Base-by-base conservation (phyloP, 2,797 vertebrate species). In the Acipenser transmontanus region DNA sequence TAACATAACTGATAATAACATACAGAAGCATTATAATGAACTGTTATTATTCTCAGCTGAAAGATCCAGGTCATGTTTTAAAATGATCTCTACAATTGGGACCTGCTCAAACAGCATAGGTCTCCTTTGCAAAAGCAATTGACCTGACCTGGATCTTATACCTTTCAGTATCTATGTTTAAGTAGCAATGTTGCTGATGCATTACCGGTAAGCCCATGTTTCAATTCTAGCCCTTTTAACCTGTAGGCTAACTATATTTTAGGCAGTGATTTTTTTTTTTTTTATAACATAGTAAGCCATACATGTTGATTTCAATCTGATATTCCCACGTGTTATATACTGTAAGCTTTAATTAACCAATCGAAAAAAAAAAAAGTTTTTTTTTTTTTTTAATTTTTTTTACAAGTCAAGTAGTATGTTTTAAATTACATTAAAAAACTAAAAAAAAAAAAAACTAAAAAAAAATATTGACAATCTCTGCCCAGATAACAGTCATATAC, bases 361-460 rank as follows among this genome's bases (percentile, higher is more conserved):
- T 54, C 62, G 62, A 10, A 57, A 60, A 68, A 50, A 66, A 34
- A 34, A 34, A 4, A 17, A 1, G 17, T 59, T 50, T 17, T 17
- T 17, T 17, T 17, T 51, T 49, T n/a, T n/a, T n/a, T n/a, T n/a
- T n/a, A n/a, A n/a, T n/a, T n/a, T n/a, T n/a, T n/a, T n/a, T n/a
- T 11, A 63, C 47, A 64, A 6, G 61, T 71, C 69, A 70, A 68
- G 71, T 68, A 56, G 67, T 34, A 34, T 4, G 4, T 34, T 34
- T 34, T 34, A 34, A 3, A 34, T 65, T 75, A 34, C 34, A 34
- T 34, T 34, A 34, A 34, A 34, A 34, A 34, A 34, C 34, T 34
- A 34, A 34, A 34, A 34, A 34, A 34, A 34, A 34, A 65, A 74
- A 61, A 50, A n/a, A n/a, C n/a, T 64, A 56, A 68, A 74, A 70